These are phyloP conservation scores for Subacronicta megacephala DNA, from an alignment of 2,888 invertebrate species.

Conservation along the genomic window DNA sequence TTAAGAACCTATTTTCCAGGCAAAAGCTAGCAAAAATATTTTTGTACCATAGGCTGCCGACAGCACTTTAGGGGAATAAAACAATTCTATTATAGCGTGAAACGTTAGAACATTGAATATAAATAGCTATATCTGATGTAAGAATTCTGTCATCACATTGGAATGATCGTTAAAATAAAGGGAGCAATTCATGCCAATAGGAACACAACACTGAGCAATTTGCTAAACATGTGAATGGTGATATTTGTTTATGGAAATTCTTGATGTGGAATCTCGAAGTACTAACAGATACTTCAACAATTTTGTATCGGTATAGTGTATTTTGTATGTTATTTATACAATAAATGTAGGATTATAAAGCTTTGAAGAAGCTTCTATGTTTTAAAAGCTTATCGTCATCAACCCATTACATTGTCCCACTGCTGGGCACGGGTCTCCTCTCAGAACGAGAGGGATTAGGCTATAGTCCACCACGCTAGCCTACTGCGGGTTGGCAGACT, in stretches of 20 bases:
- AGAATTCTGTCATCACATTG: constrained; percentile 18
- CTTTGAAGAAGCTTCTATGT: too few species aligned
- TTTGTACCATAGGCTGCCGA: neutral
- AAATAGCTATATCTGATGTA: constrained; percentile 19
- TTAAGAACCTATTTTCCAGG: too few species aligned
- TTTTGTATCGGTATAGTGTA: constrained; percentile 3
- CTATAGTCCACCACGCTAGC: too few species aligned
- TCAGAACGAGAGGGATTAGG: too few species aligned
- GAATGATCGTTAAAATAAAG: constrained; percentile 39
- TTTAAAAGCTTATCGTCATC: too few species aligned
- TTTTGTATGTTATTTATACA: too few species aligned
- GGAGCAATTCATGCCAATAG: constrained; percentile 42
- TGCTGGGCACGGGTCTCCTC: too few species aligned
- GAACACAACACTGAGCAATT: constrained; percentile 41
- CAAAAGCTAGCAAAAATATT: too few species aligned
- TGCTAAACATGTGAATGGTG: constrained; percentile 33
- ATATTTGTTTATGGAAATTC: constrained; percentile 25
- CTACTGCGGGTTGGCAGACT: too few species aligned
- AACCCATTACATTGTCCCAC: too few species aligned
- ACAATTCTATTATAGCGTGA: constrained; percentile 11
- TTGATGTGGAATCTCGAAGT: constrained; percentile 7
- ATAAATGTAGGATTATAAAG: too few species aligned
- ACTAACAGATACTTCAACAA: constrained; percentile 4
- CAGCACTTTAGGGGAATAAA: constrained; percentile 4
- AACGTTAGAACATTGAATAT: constrained; percentile 29